These are phyloP conservation scores for Athrips mouffetella DNA, from an alignment of 2,888 invertebrate genomes.

Conservation along the genomic window DNA sequence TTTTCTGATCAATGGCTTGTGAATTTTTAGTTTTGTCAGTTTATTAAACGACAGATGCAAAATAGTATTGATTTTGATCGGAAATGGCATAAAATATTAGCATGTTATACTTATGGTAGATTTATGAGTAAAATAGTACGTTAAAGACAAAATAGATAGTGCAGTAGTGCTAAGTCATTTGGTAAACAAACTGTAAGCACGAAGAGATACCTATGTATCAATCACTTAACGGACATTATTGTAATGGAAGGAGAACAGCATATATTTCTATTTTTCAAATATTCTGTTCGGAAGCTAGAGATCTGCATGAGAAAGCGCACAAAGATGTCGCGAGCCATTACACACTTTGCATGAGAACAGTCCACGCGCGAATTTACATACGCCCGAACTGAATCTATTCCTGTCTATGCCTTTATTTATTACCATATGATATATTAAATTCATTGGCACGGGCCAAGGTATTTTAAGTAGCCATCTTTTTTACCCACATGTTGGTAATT, in stretches of 20 bases:
- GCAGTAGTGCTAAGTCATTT: too few relatives aligned
- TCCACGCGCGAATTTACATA: constrained; percentile 74
- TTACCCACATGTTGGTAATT: constrained; percentile 58
- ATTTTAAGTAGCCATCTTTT: constrained; percentile 28
- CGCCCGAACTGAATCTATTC: constrained; percentile 54
- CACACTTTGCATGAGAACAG: constrained; percentile 70
- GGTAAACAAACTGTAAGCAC: too few relatives aligned
- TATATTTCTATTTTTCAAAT: constrained; percentile 33
- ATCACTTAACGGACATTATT: too few relatives aligned
- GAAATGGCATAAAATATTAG: too few relatives aligned
- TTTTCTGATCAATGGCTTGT: constrained; percentile 7
- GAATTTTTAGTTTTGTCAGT: background rate
- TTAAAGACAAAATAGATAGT: too few relatives aligned
- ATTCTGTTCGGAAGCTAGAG: constrained; percentile 33
- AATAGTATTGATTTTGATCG: too few relatives aligned
- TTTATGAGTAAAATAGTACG: too few relatives aligned
- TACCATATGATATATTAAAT: constrained; percentile 46
- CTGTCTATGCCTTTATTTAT: constrained; percentile 47
- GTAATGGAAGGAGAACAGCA: background rate
- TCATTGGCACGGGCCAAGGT: constrained; percentile 47
- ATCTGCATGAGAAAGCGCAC: constrained; percentile 57
- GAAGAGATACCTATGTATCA: too few relatives aligned
- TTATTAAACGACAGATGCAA: too few relatives aligned
- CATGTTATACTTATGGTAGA: too few relatives aligned
- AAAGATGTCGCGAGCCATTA: constrained; percentile 54